Base-by-base conservation (phyloP, 2,797 vertebrate genomes). In the Gallirallus australis region DNA sequence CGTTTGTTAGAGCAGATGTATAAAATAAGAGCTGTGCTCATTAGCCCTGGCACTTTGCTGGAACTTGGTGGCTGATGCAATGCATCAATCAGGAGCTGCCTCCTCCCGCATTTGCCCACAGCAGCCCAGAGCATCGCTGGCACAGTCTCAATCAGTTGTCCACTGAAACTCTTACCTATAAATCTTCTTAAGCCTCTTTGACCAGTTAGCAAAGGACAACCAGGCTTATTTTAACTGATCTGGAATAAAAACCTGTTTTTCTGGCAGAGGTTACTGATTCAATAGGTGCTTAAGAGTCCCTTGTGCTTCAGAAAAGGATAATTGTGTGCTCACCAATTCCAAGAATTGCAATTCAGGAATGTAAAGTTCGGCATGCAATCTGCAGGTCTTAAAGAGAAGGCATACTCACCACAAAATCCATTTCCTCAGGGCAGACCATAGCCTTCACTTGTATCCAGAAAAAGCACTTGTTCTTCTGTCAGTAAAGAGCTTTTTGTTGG, bases 1-100 rank as follows among this genome's bases (percentile, higher is more conserved):
- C 90, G 83, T 97, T 97, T 97, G 94, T 97, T 96, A 90, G 94
- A 94, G 95, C 94, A 97, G 97, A 96, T 97, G 92, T 97, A 94
- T 39, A 6, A 9, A 61, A 61, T 23, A 15, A 35, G 39, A 28
- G 66, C 39, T 33, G 4, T 8, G 42, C 28, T 11, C 1, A 2
- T 19, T 28, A 2, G 10, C 42, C 66, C 42, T 7, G 19, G 52
- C 12, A 1, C 65, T n/a, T 28, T 57, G 70, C 75, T 56, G 81
- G 50, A 20, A 2, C 64, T 20, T 4, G 13, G 42, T 4, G 7
- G 31, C 3, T 28, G 37, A 5, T 20, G 53, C 4, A 2, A 18
- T 3, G 10, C 31, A 4, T 28, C 21, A 4, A 82, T 61, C 56
- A 54, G 89, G 91, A 95, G 66, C 53, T 65, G 45, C 54, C 48